Base-by-base conservation (phyloP, 2,888 invertebrate genomes). In the Venusia cambrica region DNA sequence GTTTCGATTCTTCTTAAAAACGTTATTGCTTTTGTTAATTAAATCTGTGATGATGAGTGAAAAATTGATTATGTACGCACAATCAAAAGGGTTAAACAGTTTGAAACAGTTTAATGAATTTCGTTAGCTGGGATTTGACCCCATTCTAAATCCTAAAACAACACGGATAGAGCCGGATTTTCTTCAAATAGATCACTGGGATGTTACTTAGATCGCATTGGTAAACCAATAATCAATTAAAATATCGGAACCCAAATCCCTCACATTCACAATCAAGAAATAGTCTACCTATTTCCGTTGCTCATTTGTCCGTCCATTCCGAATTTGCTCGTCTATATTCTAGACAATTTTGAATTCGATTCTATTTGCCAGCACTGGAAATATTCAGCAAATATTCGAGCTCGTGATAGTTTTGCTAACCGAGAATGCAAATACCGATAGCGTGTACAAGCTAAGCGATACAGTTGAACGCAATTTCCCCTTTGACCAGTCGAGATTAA, bases 401-500 rank as follows among this genome's bases (percentile, higher is more conserved):
- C 19, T 20, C 8, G 16, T 4, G 16, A 14, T 35, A 18, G 33
- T 39, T 38, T 34, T 18, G 25, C 15, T 8, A 18, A 28, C 8
- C 36, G 31, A 37, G 29, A 43, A 47, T 41, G 36, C 28, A 29
- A 39, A 39, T 45, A 33, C 29, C 35, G 30, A 34, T 37, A 43
- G 38, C 35, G 27, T 29, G 13, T 31, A 32, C 38, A 34, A 42
- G 28, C 18, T 39, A 24, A 36, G 24, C 38, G 38, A 47, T 45
- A 41, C 41, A 43, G 40, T 38, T 45, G 36, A 35, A 43, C 38
- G 43, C 50, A 43, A 47, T 43, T 41, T 47, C 40, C 34, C 35
- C 33, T 51, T 48, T 46, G 45, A 40, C 41, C 44, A 34, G 43
- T 28, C 16, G 37, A 44, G 38, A 44, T 45, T 45, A 47, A 39